phyloP scores from a whole-genome alignment of 2,888 invertebrate species.

The Dysmachus trigonus region DNA sequence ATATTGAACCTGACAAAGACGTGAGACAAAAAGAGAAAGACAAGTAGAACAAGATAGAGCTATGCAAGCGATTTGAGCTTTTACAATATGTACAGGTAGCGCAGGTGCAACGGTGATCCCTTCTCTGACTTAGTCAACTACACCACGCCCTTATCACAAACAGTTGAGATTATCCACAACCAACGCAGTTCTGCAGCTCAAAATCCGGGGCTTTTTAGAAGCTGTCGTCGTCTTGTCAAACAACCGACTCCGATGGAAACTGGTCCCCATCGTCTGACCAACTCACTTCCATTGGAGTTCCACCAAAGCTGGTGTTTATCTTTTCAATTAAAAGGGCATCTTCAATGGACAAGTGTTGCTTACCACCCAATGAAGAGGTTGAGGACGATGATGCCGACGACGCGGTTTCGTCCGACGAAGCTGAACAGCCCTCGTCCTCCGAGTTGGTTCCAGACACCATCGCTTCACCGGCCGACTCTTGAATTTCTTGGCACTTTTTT shows the following conservation, averaged over 20 bases:
- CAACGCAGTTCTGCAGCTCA: not conserved
- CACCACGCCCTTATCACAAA: slow-evolving; percentile 12
- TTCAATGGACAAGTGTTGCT: slow-evolving; percentile 56
- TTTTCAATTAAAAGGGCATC: slow-evolving; percentile 60
- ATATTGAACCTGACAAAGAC: slow-evolving; percentile 25
- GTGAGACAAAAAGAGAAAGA: not conserved
- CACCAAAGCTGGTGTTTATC: slow-evolving; percentile 62
- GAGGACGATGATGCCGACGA: slow-evolving; percentile 65
- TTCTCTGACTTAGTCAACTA: not conserved
- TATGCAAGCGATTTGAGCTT: slow-evolving; percentile 49
- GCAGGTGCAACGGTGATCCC: slow-evolving; percentile 21
- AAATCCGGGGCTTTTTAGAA: slow-evolving; percentile 56
- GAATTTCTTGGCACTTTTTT: slow-evolving; percentile 66
- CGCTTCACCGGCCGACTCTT: slow-evolving; percentile 73
- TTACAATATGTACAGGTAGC: slow-evolving; percentile 43
- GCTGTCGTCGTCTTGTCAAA: slow-evolving; percentile 64
- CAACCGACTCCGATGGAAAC: slow-evolving; percentile 55
- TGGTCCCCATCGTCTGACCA: slow-evolving; percentile 64
- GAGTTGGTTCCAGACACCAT: slow-evolving; percentile 74
- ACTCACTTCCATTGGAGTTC: slow-evolving; percentile 65
- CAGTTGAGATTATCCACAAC: not conserved
- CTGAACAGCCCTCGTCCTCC: slow-evolving; percentile 68
- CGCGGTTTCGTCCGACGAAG: slow-evolving; percentile 65
- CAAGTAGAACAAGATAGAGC: slow-evolving; percentile 22
- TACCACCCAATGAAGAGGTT: slow-evolving; percentile 55